Base-by-base conservation (phyloP, 2,113 vertebrate genomes). In the western clawed frog (Xenopus tropicalis) region DNA sequence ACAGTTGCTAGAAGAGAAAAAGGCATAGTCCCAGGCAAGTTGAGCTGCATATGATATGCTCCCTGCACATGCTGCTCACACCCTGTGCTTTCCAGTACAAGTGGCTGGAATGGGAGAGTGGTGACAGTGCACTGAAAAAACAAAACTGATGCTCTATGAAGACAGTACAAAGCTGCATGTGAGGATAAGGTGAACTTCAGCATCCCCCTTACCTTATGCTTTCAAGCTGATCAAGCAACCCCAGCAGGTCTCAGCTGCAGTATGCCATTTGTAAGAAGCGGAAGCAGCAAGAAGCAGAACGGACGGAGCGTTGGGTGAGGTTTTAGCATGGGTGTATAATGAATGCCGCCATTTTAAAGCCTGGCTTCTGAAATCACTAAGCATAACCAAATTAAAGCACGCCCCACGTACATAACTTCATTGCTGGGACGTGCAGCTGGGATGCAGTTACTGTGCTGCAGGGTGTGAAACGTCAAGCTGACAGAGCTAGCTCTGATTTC, bases 281-380 rank as follows among this genome's bases (percentile, higher is more conserved):
- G 69, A 77, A 72, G 82, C 77, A 74, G 77, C 77, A 68, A 82
- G 72, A 80, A 74, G 76, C 79, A 61, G 66, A 70, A 79, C 78
- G 71, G 77, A 79, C 81, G 70, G 25, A 69, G 73, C 51, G 83
- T 78, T 52, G 43, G 74, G 78, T 72, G 82, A 78, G 80, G 80
- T 71, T 80, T 77, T 80, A 87, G 83, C 80, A 78, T 79, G 83
- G 83, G 81, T 83, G 82, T 64, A 46, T 68, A 73, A 62, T 61
- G 75, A 81, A 80, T 82, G 83, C 80, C 85, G 85, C 87, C 87
- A 85, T 86, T 83, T 86, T 88, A 85, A 84, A 88, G 79, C 71
- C 77, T 77, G 82, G 67, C 78, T 80, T 71, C 77, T 24, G 79
- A 80, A 82, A 85, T 79, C 84, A 77, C 81, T 80, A 84, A 81